Conservation (phyloP, 2,797 vertebrate species). For the Labeo calbasu region DNA sequence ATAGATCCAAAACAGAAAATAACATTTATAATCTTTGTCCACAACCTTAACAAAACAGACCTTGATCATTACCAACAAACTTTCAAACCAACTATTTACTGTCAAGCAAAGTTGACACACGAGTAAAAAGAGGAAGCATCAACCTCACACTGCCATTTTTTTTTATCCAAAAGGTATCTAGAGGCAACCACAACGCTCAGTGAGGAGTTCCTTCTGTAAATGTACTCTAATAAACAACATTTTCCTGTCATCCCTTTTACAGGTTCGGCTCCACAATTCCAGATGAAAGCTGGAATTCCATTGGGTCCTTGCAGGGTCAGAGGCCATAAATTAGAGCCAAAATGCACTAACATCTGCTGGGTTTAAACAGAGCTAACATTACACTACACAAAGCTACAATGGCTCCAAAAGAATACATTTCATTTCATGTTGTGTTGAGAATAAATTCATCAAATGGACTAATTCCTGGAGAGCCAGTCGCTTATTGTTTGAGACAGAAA, state of each 20-base stretch:
- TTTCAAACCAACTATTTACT: conserved; percentile 7
- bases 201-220: conserved; percentile 13
- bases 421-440: conserved; percentile 18
- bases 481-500: conserved; percentile 61
- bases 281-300: conserved; percentile 23
- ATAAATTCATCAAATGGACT: conserved; percentile 27
- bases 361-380: conserved; percentile 49
- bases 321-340: conserved; percentile 22
- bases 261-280: conserved; percentile 12
- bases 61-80: not conserved
- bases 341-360: conserved; percentile 43
- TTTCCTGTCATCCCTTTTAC: conserved; percentile 7
- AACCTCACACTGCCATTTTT: not conserved
- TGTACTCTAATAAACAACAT: not conserved
- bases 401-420: conserved; percentile 2
- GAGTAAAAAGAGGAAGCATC: conserved; percentile 1
- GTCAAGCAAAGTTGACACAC: not conserved
- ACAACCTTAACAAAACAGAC: not conserved
- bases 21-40: no score
- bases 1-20: no score
- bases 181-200: not conserved
- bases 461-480: conserved; percentile 51
- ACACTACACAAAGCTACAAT: conserved; percentile 28
- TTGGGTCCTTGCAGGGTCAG: conserved; percentile 22
- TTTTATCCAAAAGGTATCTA: not conserved